A percentile compares a stretch with the other conserved stretches of the same genome.
These are phyloP conservation scores for Acropternis orthonyx DNA, from an alignment of 2,797 vertebrate genomes.

Conservation along the genomic window DNA sequence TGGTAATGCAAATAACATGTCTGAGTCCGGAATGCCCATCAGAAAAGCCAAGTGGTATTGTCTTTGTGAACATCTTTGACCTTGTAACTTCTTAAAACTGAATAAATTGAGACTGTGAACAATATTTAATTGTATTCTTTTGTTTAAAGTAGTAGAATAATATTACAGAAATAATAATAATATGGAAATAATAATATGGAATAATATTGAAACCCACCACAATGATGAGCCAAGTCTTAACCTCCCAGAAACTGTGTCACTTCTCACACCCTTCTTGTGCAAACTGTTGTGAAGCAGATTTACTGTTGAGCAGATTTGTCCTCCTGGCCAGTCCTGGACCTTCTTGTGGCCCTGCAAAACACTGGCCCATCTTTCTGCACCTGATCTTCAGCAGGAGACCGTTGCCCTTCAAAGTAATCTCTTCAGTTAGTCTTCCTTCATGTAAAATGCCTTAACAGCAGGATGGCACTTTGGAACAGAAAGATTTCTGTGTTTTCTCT, in stretches of 20 bases:
- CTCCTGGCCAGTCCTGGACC: not conserved
- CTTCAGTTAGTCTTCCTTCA: not conserved
- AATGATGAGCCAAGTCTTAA: not conserved
- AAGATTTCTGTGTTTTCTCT: not conserved
- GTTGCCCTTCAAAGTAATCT: not conserved
- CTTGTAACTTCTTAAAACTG: not conserved
- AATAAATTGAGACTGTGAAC: not conserved
- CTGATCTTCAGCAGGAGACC: rapidly evolving
- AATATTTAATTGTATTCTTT: not conserved
- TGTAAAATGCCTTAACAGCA: not conserved
- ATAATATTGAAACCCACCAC: not conserved
- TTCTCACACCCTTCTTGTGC: not conserved
- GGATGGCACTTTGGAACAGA: not conserved
- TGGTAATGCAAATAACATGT: not conserved
- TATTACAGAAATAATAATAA: too few species aligned
- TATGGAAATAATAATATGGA: too few species aligned
- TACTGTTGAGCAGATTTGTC: not conserved
- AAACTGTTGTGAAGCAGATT: not conserved
- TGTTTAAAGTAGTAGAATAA: not conserved
- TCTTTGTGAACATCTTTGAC: not conserved
- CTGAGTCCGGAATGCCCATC: not conserved
- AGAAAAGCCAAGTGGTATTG: not conserved
- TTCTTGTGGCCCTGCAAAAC: not conserved
- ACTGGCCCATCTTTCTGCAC: not conserved
- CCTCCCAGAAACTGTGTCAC: not conserved